phyloP scores from a whole-genome alignment of 2,113 vertebrate species.

The Phylloscopus trochilus region DNA sequence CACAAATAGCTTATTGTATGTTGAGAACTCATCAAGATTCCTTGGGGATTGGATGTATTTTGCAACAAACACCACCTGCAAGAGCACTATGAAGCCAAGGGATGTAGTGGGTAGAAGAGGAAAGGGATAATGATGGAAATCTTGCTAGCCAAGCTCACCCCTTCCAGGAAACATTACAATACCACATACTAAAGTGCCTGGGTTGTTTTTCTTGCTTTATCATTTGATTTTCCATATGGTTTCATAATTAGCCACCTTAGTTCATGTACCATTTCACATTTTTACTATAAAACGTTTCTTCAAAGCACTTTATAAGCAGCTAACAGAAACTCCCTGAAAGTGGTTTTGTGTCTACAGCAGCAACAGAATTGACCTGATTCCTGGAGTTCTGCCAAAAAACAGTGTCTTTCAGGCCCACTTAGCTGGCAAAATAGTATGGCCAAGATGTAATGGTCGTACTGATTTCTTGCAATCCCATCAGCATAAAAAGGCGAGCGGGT shows the following conservation, averaged over 20 bases:
- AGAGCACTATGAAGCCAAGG: background rate
- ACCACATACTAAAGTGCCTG: background rate
- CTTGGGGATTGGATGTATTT: constrained; percentile 10
- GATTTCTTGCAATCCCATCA: background rate
- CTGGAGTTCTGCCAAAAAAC: background rate
- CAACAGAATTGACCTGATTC: background rate
- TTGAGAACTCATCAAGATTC: constrained; percentile 6
- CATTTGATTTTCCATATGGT: constrained; percentile 16
- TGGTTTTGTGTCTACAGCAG: background rate
- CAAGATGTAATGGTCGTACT: background rate
- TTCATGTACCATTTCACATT: background rate
- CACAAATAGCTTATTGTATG: background rate
- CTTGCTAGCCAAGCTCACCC: background rate
- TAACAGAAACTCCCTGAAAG: background rate
- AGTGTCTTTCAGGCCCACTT: background rate
- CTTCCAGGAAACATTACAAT: constrained; percentile 44
- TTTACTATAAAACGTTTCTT: background rate
- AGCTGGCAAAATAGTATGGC: background rate
- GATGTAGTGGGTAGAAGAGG: background rate
- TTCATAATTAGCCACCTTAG: background rate
- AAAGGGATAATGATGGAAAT: constrained; percentile 19
- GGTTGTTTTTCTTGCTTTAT: constrained; percentile 19
- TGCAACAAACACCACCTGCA: constrained; percentile 64
- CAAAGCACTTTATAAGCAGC: background rate
- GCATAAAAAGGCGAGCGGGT: background rate